Base-by-base conservation (phyloP, 2,797 vertebrate species). In the Spizella passerina region DNA sequence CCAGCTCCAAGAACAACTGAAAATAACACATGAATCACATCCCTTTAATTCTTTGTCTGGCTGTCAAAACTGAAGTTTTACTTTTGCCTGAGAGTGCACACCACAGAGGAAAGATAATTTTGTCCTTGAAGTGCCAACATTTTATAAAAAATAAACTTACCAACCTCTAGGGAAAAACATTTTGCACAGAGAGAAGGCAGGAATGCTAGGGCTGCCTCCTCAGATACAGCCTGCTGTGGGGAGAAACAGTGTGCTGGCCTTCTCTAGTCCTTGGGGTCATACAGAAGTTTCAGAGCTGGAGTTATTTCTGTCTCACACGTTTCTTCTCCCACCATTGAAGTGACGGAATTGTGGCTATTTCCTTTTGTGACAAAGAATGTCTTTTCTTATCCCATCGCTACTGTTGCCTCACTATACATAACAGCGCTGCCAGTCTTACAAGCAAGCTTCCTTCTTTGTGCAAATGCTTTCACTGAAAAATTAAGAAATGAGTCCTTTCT, bases 351-450 rank as follows among this genome's bases (percentile, higher is more conserved):
- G 56, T 39, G 61, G 24, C 15, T 3, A 36, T 70, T 77, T 77
- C 22, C 7, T 60, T 77, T 55, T 8, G 19, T 43, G 80, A 59
- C 21, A 63, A 57, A 49, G 19, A 41, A 14, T 23, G 30, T 47
- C 9, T 46, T 69, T 70, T 82, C 39, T 86, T 29, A 41, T 44
- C 50, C 26, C 11, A 38, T 14, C 2, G 0, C 36, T 87, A 49
- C 23, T 68, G 7, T 57, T 72, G 20, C 46, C 27, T 39, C 68
- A 32, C 20, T 18, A 4, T 12, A 43, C 2, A 0, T 39, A 44
- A 52, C 36, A 39, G 39, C 29, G 15, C 17, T 12, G 16, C 15
- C 3, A 4, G 20, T 38, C 56, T 56, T 11, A 0, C 0, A 3
- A 77, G 18, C 0, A 1, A 55, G 11, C 5, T 17, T 52, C 32